These are phyloP conservation scores for Anguilla obscura DNA, from an alignment of 2,797 vertebrate species.

Conservation along the genomic window DNA sequence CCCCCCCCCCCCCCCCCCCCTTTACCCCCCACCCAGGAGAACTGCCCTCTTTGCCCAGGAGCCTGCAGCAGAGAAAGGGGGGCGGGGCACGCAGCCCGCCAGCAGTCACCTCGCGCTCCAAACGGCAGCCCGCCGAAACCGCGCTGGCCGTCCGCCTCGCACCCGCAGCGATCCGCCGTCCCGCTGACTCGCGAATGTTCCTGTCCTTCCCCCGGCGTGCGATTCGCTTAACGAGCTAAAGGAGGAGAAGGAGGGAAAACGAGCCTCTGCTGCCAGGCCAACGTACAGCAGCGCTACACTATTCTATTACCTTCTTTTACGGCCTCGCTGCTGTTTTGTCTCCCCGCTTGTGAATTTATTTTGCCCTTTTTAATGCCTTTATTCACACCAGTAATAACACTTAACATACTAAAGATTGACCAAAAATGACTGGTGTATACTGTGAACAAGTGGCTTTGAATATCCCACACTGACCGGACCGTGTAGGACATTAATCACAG, in stretches of 20 bases:
- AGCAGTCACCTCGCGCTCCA: background rate
- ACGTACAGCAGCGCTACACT: background rate
- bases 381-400: conserved; percentile 23
- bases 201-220: background rate
- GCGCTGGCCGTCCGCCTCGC: background rate
- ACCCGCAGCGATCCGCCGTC: background rate
- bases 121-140: background rate
- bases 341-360: background rate
- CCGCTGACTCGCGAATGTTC: background rate
- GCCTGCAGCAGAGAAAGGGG: background rate
- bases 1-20: background rate
- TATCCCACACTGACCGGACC: conserved; percentile 8
- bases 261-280: background rate
- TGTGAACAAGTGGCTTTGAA: conserved; percentile 38
- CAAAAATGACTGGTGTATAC: conserved; percentile 28
- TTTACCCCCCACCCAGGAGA: background rate
- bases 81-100: background rate
- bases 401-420: conserved; percentile 34
- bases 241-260: background rate
- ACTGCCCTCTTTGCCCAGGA: background rate
- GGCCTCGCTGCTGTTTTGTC: background rate
- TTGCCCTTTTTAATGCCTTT: conserved; percentile 13
- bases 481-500: conserved; percentile 26
- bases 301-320: background rate
- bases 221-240: background rate